Base-by-base conservation (phyloP, 2,888 invertebrate species). In the Scaptomyza flava region DNA sequence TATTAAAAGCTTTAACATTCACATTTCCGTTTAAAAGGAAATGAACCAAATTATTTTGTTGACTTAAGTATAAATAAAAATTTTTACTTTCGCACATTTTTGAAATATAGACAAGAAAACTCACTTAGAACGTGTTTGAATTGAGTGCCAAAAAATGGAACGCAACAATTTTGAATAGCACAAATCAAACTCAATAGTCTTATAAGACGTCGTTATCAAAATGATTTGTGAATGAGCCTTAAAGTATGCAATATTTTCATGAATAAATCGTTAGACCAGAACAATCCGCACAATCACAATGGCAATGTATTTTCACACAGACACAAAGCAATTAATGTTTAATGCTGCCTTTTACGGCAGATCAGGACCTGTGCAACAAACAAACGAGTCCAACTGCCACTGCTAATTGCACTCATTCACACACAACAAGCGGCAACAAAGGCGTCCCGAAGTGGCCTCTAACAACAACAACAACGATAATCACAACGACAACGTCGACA, bases 391-490 rank as follows among this genome's bases (percentile, higher is more conserved):
- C 77, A 81, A 69, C 79, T 86, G 81, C 64, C 74, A 61, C 64
- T 78, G 80, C 73, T 83, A 83, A 87, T 83, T 87, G 87, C 87
- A 80, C 82, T 82, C 80, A 87, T 82, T 84, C 83, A 84, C 85
- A 41, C 33, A 33, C 31, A 79, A 57, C 70, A 60, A 50, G 59
- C 66, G 66, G 46, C 81, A 79, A 85, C 81, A 80, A 80, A 80
- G 68, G 64, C 65, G 73, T 47, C 52, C 68, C 62, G 64, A 81
- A 77, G 86, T 81, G 77, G 69, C 65, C 69, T 68, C 74, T 64
- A 68, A 65, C 56, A 58, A 56, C 56, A 67, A 59, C 70, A 66
- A 45, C 27, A 51, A 17, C 48, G 45, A 47, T 4, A 4, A 23
- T 4, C 0, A 38, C 41, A 50, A 20, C 33, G 42, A 14, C 54